Evolutionary conservation across 2,888 invertebrate genomes (phyloP), one percentile per base, ranked within the genome.

Genomic region (Steinernema carpocapsae): DNA sequence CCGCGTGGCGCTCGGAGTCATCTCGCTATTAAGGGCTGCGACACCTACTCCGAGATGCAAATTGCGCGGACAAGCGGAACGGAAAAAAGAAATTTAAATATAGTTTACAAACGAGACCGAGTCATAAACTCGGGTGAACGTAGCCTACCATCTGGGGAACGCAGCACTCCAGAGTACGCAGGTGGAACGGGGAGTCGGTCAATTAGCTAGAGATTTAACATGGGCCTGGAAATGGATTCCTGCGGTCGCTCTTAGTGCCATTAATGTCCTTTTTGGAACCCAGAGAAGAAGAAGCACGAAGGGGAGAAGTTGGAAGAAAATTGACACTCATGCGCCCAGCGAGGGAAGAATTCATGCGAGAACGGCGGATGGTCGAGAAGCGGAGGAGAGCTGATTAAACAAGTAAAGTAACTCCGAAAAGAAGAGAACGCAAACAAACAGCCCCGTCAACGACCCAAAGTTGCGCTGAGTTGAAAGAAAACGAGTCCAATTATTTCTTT

Each of bases 401-500:
- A 26, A 64, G 64, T 32, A 26, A 64, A 52, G 37, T 52, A 52
- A 52, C 22, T 22, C 52, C 22, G 19, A 48, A 56, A 7, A 56
- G 56, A 12, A 26, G 24, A 26, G 24, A 56, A 56, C 22, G 22
- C 64, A 64, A 64, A 64, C 64, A 64, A 64, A 64, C 32, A 64
- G 32, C 64, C 24, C 6, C 64, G 48, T 48, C 48, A 19, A 48
- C 48, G 48, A 48, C 48, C 48, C 48, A 14, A 48, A 48, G 48
- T 48, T 48, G 48, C 48, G 48, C 48, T 14, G 56, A 32, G 64
- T 19, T 48, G 48, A 29, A 64, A 4, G 32, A 22, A 26, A 64
- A 64, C 64, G 64, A 64, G 64, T 64, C 64, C 64, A 64, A 64
- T 64, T 64, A 64, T 29, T 6, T 64, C 64, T 22, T 64, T 64